These are phyloP conservation scores for Actias luna DNA, from an alignment of 2,888 invertebrate species.

Conservation along the genomic window DNA sequence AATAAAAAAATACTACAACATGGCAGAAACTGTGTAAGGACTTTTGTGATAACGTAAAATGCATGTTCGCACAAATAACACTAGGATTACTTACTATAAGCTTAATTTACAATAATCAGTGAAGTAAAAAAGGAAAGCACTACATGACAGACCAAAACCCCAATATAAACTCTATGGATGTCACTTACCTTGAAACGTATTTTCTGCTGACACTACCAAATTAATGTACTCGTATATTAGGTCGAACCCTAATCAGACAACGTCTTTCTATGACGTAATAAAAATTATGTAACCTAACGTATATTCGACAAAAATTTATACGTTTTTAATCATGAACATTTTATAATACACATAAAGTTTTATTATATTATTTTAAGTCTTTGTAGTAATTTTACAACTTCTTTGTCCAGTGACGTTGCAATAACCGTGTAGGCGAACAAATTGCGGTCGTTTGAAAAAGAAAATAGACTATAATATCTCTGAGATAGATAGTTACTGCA, in stretches of 20 bases:
- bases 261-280: not conserved
- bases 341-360: not conserved
- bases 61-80: too few species aligned
- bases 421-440: not conserved
- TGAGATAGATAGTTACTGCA: not conserved
- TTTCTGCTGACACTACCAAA: too few species aligned
- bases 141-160: too few species aligned
- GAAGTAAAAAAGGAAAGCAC: too few species aligned
- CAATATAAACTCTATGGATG: too few species aligned
- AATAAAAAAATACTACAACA: too few species aligned
- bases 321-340: not conserved
- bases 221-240: too few species aligned
- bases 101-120: too few species aligned
- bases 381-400: not conserved
- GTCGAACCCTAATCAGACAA: not conserved
- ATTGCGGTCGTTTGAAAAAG: not conserved
- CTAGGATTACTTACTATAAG: too few species aligned
- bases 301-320: not conserved
- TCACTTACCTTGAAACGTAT: too few species aligned
- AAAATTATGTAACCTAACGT: not conserved
- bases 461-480: not conserved
- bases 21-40: too few species aligned
- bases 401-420: not conserved
- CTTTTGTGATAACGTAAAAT: too few species aligned
- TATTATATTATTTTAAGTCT: not conserved